phyloP scores from a whole-genome alignment of 1,140 invertebrate species.

The Drosophila murphyi region DNA sequence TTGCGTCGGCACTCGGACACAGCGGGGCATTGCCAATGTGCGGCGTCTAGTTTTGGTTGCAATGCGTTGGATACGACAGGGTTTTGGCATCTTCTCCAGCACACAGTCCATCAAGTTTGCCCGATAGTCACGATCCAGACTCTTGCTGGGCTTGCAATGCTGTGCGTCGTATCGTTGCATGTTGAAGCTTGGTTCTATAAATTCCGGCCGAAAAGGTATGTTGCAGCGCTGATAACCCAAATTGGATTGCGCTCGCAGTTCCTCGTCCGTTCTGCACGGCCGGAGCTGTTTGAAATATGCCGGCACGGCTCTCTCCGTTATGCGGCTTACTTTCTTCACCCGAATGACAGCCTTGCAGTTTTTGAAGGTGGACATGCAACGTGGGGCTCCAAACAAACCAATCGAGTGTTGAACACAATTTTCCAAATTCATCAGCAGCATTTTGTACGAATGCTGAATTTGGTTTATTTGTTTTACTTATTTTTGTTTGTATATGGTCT shows the following conservation, averaged over 20 bases:
- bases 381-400: neutral
- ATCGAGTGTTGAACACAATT: neutral
- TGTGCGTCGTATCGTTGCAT: conserved; percentile 12
- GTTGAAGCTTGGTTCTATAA: conserved; percentile 4
- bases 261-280: conserved; percentile 24
- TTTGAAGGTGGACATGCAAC: neutral
- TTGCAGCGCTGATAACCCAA: conserved; percentile 13
- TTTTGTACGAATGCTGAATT: neutral
- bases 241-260: conserved; percentile 18
- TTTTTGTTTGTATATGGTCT: neutral
- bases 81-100: neutral
- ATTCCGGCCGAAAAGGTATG: conserved; percentile 7
- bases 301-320: neutral
- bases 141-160: conserved; percentile 22
- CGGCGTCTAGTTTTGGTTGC: neutral
- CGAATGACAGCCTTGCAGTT: neutral
- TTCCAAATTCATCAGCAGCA: neutral
- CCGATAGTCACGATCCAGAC: conserved; percentile 23
- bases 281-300: neutral
- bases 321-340: neutral
- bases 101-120: conserved; percentile 39
- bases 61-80: neutral
- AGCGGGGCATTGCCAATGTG: neutral
- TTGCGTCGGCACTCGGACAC: too few species aligned
- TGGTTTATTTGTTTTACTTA: too few species aligned